Evolutionary conservation across 2,797 vertebrate species (phyloP), one percentile per base, ranked within the genome.

Genomic region (Cetoscarus ocellatus): DNA sequence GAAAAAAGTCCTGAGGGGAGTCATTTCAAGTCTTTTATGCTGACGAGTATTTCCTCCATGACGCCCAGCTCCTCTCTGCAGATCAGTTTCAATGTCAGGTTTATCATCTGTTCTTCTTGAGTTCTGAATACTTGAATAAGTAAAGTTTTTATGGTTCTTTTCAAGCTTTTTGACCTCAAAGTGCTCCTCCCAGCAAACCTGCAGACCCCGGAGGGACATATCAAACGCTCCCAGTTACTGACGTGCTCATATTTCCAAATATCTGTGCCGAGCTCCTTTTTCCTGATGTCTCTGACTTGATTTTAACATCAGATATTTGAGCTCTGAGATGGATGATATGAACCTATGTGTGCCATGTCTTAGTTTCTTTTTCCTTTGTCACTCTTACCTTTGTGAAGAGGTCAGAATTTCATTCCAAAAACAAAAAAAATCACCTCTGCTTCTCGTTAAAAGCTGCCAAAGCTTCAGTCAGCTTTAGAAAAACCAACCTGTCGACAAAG

Each of bases 61-160:
- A 36, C 42, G 27, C 27, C n/a, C 35, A 6, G 47, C 48, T 66
- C 15, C 10, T 50, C 27, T 51, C n/a, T 27, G 4, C 52, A 9
- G 45, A 38, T 64, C 45, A 11, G 6, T 17, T 1, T 50, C 55
- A 54, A 15, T 12, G 4, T 60, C 49, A 4, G 35, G 27, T 43
- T 13, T 9, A 8, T 59, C 27, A 35, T 39, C 35, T 43, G 35
- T 51, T 58, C 19, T 60, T 60, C 40, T 44, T 17, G 7, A 45
- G 38, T 70, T 77, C 42, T 57, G 5, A 63, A 75, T 75, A 75
- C 75, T 83, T 75, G 75, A 75, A 76, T 62, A 19, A 58, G 63
- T 61, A 6, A 2, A 49, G 44, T 18, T 42, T 60, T 15, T 27
- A 15, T 1, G 0, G 17, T n/a, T 45, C n/a, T 38, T 10, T 47